Evolutionary conservation across 2,888 invertebrate species (phyloP), one percentile per base, ranked within the genome.

Genomic region (Melinaea marsaeus): DNA sequence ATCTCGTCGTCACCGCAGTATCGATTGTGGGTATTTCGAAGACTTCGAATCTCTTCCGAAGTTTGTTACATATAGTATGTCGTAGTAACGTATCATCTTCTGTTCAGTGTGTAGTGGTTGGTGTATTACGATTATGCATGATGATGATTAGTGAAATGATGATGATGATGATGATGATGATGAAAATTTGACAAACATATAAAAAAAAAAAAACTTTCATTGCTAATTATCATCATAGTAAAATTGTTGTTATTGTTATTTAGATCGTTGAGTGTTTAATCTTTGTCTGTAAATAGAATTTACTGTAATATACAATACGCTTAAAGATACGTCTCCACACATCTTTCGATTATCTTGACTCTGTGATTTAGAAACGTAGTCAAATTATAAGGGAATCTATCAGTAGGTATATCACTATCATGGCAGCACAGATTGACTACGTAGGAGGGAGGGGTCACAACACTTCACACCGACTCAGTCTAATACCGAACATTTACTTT

Each of bases 381-480:
- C 22, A 22, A 22, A 22, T 22, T 22, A 37, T 37, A 37, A n/a
- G 22, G 3, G 47, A 13, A 47, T 9, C 13, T n/a, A 13, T 48
- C 4, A 22, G 13, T 4, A n/a, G 13, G 2, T 13, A 2, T 48
- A 48, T 48, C 48, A 48, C n/a, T 5, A n/a, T 58, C 64, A 62
- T 62, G 55, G 55, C 55, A 57, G 61, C 61, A 64, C 66, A n/a
- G 7, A 75, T 72, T 76, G 79, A 78, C 79, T 79, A 77, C 75
- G 76, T 72, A 75, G 79, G 78, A 76, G 82, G 81, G 81, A 78
- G 72, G 73, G 71, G 69, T 78, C 42, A 42, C 42, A 11, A 37
- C 82, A 84, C 82, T 64, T 70, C 75, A 75, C 74, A 77, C 72
- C 74, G 75, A 76, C 71, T 77, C 78, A 77, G 76, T 57, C 33